Percentiles rank a stretch among this genome's conserved stretches.
Evolutionary conservation across 1,140 invertebrate genomes (phyloP).

Genomic region (Cardiocondyla obscurior): DNA sequence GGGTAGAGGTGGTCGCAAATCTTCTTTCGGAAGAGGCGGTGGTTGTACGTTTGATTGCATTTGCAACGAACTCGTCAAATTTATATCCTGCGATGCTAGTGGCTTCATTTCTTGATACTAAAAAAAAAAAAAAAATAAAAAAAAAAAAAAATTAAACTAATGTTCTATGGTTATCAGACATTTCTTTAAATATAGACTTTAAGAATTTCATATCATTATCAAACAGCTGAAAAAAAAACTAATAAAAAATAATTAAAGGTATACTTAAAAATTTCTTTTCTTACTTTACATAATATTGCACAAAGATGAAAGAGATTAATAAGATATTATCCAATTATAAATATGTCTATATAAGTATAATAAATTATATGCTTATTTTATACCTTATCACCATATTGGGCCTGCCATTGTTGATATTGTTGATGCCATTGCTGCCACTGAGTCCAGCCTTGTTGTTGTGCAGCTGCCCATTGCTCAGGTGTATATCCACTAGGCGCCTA

Average conservation of each 20-base stretch:
- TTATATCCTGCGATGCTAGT: conserved; percentile 80
- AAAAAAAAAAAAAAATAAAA: conserved; percentile 78
- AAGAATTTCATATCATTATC: conserved; percentile 8
- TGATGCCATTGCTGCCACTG: conserved; percentile 94
- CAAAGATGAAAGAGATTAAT: background rate
- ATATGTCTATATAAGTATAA: background rate
- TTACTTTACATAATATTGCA: background rate
- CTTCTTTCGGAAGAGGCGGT: conserved; percentile 80
- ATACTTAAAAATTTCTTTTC: conserved; percentile 2
- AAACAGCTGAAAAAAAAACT: background rate
- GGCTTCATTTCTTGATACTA: conserved; percentile 86
- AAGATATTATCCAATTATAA: too few species aligned
- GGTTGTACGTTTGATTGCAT: conserved; percentile 76
- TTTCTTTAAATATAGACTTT: background rate
- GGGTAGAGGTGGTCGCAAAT: conserved; percentile 80
- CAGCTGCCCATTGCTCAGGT: conserved; percentile 87
- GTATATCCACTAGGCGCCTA: conserved; percentile 86
- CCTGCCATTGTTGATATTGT: conserved; percentile 93
- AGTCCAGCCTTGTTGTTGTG: conserved; percentile 92
- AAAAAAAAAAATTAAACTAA: conserved; percentile 68
- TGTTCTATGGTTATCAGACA: background rate
- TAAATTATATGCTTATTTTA: conserved; percentile 15
- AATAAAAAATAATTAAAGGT: background rate
- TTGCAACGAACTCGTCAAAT: conserved; percentile 76
- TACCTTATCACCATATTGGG: conserved; percentile 92